phyloP scores from a whole-genome alignment of 2,797 vertebrate genomes.

The Emydoidea blandingii region DNA sequence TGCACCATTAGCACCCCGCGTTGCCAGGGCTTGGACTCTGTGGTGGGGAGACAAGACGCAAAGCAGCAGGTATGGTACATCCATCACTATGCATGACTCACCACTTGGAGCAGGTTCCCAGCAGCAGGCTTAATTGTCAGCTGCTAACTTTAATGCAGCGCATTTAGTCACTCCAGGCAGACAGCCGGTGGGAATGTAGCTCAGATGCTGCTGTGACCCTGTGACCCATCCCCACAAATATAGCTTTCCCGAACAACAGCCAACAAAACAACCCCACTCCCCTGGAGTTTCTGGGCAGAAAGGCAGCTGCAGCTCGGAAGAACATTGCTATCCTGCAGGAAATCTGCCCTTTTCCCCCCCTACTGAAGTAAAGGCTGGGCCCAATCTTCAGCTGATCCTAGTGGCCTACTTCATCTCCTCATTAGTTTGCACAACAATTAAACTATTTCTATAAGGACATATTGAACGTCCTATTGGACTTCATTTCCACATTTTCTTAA shows the following conservation, averaged over 20 bases:
- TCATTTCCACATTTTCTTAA: background rate
- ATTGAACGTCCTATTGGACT: background rate
- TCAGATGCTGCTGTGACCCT: background rate
- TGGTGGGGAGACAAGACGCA: background rate
- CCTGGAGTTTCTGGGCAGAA: background rate
- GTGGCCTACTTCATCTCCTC: background rate
- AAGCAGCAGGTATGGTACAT: background rate
- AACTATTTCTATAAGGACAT: background rate
- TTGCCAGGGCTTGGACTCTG: background rate
- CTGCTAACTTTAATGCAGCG: background rate
- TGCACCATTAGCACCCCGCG: background rate
- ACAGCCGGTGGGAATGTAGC: background rate
- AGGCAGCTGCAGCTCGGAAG: background rate
- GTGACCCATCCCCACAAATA: background rate
- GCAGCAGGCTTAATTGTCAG: background rate
- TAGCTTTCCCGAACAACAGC: background rate
- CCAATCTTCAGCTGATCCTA: background rate
- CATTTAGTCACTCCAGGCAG: background rate
- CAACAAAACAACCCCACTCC: background rate
- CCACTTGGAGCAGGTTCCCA: background rate
- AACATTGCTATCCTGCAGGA: background rate
- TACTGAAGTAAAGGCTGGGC: background rate
- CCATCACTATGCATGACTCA: background rate
- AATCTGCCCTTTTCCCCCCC: background rate
- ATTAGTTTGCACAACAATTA: background rate